These are phyloP conservation scores for Cinara cedri DNA, from an alignment of 2,888 invertebrate genomes.

Conservation along the genomic window DNA sequence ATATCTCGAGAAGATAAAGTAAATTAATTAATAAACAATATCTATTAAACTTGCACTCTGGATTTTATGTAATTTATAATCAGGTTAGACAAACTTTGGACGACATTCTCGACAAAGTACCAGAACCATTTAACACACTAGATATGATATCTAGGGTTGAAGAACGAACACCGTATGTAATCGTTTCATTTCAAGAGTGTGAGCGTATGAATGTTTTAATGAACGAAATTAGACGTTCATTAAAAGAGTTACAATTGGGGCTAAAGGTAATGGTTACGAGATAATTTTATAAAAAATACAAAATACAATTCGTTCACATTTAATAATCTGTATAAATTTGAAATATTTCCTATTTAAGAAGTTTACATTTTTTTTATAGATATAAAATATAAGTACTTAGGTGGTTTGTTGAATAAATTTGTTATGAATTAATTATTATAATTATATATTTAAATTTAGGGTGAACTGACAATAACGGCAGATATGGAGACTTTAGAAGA, in stretches of 20 bases:
- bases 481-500: slow-evolving; percentile 89
- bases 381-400: no score
- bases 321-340: no score
- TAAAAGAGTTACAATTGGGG: slow-evolving; percentile 85
- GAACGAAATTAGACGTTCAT: slow-evolving; percentile 78
- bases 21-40: slow-evolving; percentile 42
- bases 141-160: slow-evolving; percentile 87
- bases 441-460: slow-evolving; percentile 66
- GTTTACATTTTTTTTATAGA: no score
- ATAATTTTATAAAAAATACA: no score
- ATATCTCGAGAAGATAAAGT: slow-evolving; percentile 84
- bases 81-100: slow-evolving; percentile 79
- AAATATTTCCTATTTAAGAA: no score
- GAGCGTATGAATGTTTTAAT: slow-evolving; percentile 92
- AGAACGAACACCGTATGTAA: slow-evolving; percentile 87
- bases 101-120: slow-evolving; percentile 86
- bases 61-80: slow-evolving; percentile 38
- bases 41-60: not conserved
- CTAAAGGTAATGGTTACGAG: slow-evolving; percentile 70
- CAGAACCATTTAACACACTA: slow-evolving; percentile 83
- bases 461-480: slow-evolving; percentile 89
- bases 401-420: no score
- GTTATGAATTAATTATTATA: not conserved
- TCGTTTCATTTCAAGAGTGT: slow-evolving; percentile 92
- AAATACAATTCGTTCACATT: no score